Base-by-base conservation (phyloP, 2,797 vertebrate genomes). In the Sparus aurata region DNA sequence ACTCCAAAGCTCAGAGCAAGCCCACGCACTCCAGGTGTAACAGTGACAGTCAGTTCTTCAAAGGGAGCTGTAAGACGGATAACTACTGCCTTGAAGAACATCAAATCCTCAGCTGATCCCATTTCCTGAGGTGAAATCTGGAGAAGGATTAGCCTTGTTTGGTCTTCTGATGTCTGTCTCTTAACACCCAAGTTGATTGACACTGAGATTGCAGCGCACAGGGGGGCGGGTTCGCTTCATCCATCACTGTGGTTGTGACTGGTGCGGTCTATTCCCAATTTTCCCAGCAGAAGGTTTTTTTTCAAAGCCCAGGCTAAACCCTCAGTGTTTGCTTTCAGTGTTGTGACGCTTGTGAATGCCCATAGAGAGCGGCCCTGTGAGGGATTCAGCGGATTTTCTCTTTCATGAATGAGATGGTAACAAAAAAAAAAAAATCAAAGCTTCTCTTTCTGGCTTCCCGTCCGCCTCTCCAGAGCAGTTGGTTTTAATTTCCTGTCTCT, bases 401-500 rank as follows among this genome's bases (percentile, higher is more conserved):
- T 76, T 81, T 78, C 77, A 82, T 84, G 85, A 90, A 87, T 88
- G 80, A 85, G 73, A 87, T 69, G 41, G 62, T 79, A 74, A 77
- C 66, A 45, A 77, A 62, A 64, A 77, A 62, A 64, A 46, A 63
- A 58, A 80, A 88, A 85, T 83, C 84, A 79, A 82, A 89, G 72
- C 69, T 68, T 34, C 77, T 77, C 65, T 83, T 76, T 87, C 70
- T 71, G 76, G 52, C 74, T 85, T 73, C 59, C 73, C 45, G 50
- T 73, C 22, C 2, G 34, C 58, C 53, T 79, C 80, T 69, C 46
- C 80, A 72, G 73, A 89, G 70, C 90, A 91, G 85, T 93, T 93
- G 91, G 78, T 90, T 93, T 92, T 87, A 80, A 94, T 94, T 95
- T 94, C 80, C 89, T 79, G 78, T 89, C 80, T 87, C 77, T 84